Base-by-base conservation (phyloP, 2,797 vertebrate species). In the Eleutherodactylus coqui region DNA sequence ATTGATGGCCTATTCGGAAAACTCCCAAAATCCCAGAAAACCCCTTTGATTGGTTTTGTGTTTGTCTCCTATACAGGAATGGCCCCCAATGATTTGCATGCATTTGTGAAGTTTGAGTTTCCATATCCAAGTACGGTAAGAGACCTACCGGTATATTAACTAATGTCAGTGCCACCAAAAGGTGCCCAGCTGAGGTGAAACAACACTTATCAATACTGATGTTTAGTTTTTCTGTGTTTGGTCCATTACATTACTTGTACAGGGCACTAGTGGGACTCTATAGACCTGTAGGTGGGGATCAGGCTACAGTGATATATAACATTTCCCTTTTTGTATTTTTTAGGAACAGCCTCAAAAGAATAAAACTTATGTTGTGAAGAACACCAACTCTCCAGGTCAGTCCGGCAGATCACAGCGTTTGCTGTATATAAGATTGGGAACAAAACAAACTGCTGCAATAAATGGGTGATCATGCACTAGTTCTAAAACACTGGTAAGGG, bases 301-400 rank as follows among this genome's bases (percentile, higher is more conserved):
- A 1, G 11, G 64, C 64, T 21, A 27, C 64, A 4, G 7, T 38
- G 0, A 41, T 13, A n/a, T 13, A n/a, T 38, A 11, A 70, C 67
- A 5, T 70, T 5, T 67, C 19, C 29, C 24, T n/a, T 19, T 2
- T 79, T 77, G 86, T 49, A 45, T 85, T 49, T 90, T 75, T 7
- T 89, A 99, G 98, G 98, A 99, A 69, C 97, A 98, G 91, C 94
- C 97, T 62, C 98, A 99, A 91, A 98, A 95, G 93, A 95, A 95
- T 92, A 99, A 97, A 96, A 99, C 98, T 0, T 73, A 93, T 3
- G 97, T 99, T 86, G 93, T 98, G 88, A 98, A 96, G 93, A 98
- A 98, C 91, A 98, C 94, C 11, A 99, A 97, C 92, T 97, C 92
- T 82, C 98, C 98, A 94, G 98, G 97, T 97, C 88, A n/a, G 62